phyloP scores from a whole-genome alignment of 1,140 invertebrate genomes.

The Nomia melanderi region DNA sequence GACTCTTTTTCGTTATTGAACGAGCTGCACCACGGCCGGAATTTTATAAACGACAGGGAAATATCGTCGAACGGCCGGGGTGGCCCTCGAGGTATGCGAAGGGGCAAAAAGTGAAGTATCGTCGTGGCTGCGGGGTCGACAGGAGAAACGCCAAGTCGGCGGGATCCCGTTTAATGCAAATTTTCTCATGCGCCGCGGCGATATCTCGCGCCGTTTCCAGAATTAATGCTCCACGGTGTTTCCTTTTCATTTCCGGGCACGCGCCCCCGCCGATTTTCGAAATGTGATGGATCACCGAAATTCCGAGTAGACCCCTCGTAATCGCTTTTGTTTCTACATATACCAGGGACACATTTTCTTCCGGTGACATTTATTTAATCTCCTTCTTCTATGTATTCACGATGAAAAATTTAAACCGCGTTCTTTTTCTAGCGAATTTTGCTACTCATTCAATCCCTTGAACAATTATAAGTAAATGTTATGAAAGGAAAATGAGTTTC shows the following conservation, averaged over 20 bases:
- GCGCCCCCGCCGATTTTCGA: slow-evolving; percentile 16
- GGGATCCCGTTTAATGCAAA: slow-evolving; percentile 59
- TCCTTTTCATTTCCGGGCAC: slow-evolving; percentile 61
- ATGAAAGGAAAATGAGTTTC: too few species aligned
- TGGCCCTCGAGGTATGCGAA: slow-evolving; percentile 28
- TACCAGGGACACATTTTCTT: not conserved
- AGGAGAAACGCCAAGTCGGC: slow-evolving; percentile 32
- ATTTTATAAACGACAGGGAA: slow-evolving; percentile 48
- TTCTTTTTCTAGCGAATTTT: too few species aligned
- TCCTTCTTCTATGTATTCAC: too few species aligned
- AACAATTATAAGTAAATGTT: too few species aligned
- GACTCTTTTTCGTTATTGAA: slow-evolving; percentile 31
- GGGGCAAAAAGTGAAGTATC: slow-evolving; percentile 44
- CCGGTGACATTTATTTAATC: not conserved
- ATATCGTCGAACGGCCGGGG: not conserved
- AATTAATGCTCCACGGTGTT: slow-evolving; percentile 62
- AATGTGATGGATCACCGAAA: slow-evolving; percentile 49
- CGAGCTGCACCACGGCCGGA: slow-evolving; percentile 4
- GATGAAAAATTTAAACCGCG: too few species aligned
- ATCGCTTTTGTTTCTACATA: not conserved
- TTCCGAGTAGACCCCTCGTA: not conserved
- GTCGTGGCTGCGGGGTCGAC: not conserved
- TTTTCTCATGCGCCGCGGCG: slow-evolving; percentile 43
- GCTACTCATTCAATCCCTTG: too few species aligned
- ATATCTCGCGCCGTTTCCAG: slow-evolving; percentile 51